A percentile compares a stretch with the other conserved stretches of the same genome.
These are phyloP conservation scores for Motacilla alba DNA, from an alignment of 2,113 vertebrate species.

Conservation along the genomic window DNA sequence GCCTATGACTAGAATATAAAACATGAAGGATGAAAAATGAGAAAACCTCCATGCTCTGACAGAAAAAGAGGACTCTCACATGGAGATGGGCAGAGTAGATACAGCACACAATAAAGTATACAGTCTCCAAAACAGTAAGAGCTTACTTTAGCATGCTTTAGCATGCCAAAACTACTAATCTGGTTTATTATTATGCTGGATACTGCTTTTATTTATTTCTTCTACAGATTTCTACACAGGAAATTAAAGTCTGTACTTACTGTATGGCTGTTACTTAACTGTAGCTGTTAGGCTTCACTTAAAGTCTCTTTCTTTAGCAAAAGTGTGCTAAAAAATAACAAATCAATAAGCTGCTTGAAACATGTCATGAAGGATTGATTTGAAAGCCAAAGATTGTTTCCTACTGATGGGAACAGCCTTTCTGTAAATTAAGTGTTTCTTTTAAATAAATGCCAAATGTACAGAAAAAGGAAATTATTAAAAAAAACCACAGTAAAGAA, in stretches of 20 bases:
- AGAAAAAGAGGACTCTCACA: neutral
- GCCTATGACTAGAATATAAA: neutral
- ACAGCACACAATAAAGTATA: neutral
- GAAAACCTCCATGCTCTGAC: neutral
- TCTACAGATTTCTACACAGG: conserved; percentile 53
- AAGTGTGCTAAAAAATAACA: conserved; percentile 43
- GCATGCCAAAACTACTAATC: conserved; percentile 15
- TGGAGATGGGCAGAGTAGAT: neutral
- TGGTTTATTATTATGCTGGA: conserved; percentile 7
- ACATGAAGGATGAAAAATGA: neutral
- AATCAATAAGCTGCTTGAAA: conserved; percentile 47
- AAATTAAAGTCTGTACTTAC: conserved; percentile 66
- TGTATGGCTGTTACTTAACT: conserved; percentile 21
- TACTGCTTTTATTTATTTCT: conserved; percentile 43
- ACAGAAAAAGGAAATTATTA: neutral
- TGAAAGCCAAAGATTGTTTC: neutral
- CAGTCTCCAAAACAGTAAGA: neutral
- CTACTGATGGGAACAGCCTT: neutral
- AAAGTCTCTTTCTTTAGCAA: neutral
- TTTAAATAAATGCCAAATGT: neutral
- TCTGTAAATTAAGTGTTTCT: conserved; percentile 4
- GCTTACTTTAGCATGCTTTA: neutral
- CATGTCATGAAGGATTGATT: conserved; percentile 25
- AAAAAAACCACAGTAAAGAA: neutral
- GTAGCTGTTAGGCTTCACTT: neutral